Percentiles rank a stretch among this genome's conserved stretches.
These are phyloP conservation scores for Chamaedrilus cognettii DNA, from an alignment of 2,888 invertebrate species.

Conservation along the genomic window DNA sequence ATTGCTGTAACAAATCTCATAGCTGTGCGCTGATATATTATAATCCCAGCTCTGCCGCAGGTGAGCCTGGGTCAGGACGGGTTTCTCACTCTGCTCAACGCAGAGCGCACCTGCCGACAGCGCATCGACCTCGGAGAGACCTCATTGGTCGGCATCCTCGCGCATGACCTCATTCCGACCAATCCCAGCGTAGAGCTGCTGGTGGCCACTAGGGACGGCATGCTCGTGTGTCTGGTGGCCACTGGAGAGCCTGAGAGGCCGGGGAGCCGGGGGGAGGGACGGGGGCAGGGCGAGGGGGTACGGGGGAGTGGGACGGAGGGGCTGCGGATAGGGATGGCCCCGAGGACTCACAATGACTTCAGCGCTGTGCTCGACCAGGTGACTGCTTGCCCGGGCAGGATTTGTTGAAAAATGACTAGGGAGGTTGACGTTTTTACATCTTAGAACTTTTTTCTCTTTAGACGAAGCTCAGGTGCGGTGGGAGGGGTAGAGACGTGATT, in stretches of 20 bases:
- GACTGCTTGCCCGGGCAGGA: too few relatives aligned
- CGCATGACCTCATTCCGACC: conserved; percentile 47
- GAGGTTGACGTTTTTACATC: too few relatives aligned
- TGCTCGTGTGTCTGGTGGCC: conserved; percentile 45
- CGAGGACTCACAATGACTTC: conserved; percentile 20
- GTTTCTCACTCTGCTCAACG: conserved; percentile 47
- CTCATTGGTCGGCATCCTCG: conserved; percentile 50
- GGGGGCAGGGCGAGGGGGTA: neutral
- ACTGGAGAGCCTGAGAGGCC: neutral
- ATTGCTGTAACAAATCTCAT: too few relatives aligned
- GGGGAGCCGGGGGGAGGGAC: neutral
- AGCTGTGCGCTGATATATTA: too few relatives aligned
- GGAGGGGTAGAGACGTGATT: too few relatives aligned
- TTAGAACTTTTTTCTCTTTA: too few relatives aligned
- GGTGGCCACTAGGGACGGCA: conserved; percentile 52
- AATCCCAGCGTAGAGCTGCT: conserved; percentile 49
- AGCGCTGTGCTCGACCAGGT: conserved; percentile 14
- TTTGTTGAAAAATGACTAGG: too few relatives aligned
- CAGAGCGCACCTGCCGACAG: conserved; percentile 44
- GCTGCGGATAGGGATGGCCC: too few relatives aligned
- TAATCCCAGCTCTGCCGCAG: conserved; percentile 10
- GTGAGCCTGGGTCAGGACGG: conserved; percentile 46
- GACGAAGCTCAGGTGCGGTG: too few relatives aligned
- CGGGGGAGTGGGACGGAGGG: conserved; percentile 5
- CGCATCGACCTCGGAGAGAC: conserved; percentile 49